A percentile compares a stretch with the other conserved stretches of the same genome.
phyloP scores from a whole-genome alignment of 2,797 vertebrate genomes.

The Melanogrammus aeglefinus region DNA sequence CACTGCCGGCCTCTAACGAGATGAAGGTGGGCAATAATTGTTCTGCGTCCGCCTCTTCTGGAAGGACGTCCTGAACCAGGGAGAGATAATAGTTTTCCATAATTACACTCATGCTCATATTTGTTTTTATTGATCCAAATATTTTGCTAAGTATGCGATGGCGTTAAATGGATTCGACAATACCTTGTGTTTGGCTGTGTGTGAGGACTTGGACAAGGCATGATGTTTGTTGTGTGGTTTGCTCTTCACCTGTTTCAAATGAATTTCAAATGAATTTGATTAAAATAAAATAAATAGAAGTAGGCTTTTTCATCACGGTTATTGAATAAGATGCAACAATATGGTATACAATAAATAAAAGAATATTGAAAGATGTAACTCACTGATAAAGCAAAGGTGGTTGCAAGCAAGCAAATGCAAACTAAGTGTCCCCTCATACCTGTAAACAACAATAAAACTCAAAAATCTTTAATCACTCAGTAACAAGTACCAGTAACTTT shows the following conservation, averaged over 20 bases:
- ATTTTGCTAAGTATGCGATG: no score
- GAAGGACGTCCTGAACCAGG: conserved; percentile 46
- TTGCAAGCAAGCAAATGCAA: conserved; percentile 62
- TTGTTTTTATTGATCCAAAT: no score
- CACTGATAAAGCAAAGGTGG: conserved; percentile 63
- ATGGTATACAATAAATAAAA: not conserved
- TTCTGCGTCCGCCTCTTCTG: conserved; percentile 49
- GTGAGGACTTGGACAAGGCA: conserved; percentile 47
- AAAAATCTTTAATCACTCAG: not conserved
- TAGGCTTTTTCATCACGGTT: not conserved
- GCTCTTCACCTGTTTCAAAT: conserved; percentile 61
- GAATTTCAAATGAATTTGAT: not conserved
- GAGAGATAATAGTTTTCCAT: not conserved
- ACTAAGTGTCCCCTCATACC: conserved; percentile 69
- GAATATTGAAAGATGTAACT: conserved; percentile 46
- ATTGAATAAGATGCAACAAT: conserved; percentile 2
- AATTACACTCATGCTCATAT: not conserved
- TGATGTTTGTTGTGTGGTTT: conserved; percentile 65
- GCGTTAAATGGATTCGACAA: not conserved
- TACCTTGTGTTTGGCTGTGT: conserved; percentile 64
- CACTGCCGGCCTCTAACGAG: conserved; percentile 59
- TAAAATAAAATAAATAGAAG: not conserved
- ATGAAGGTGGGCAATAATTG: conserved; percentile 60
- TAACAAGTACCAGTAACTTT: not conserved
- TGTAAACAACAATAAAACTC: conserved; percentile 44